Percentiles rank a stretch among this genome's conserved stretches.
Evolutionary conservation across 2,797 vertebrate species (phyloP).

Genomic region (Cygnus olor): DNA sequence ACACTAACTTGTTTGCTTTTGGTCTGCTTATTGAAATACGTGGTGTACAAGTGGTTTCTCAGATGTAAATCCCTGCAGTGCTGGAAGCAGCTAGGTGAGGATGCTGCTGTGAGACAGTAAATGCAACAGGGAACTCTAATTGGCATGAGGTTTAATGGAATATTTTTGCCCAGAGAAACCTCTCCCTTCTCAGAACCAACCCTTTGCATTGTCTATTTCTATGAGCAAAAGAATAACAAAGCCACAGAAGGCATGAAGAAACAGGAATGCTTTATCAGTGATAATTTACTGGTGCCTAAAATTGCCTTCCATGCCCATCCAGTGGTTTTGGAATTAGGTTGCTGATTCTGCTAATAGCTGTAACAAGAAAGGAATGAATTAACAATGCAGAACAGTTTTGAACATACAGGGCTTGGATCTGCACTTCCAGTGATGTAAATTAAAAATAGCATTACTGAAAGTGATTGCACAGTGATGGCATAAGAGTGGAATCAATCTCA

Average conservation of each 20-base stretch:
- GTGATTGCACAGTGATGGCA: too few relatives aligned
- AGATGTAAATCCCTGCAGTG: background rate
- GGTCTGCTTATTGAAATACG: background rate
- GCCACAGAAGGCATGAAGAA: slow-evolving; percentile 51
- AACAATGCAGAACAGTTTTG: background rate
- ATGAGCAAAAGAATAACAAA: slow-evolving; percentile 36
- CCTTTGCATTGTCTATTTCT: background rate
- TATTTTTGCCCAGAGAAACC: background rate
- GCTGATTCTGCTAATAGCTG: slow-evolving; percentile 53
- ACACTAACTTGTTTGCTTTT: background rate
- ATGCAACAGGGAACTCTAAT: background rate
- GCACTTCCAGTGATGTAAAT: background rate
- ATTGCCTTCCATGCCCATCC: slow-evolving; percentile 39
- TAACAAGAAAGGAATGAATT: slow-evolving; percentile 9
- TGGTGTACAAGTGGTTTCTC: background rate
- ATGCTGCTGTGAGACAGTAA: background rate
- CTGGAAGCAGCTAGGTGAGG: background rate
- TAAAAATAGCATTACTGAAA: background rate
- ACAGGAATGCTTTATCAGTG: slow-evolving; percentile 64
- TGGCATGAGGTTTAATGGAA: background rate
- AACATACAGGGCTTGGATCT: background rate
- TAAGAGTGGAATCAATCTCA: background rate
- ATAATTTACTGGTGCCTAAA: slow-evolving; percentile 66
- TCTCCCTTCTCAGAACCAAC: background rate
- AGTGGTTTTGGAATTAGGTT: slow-evolving; percentile 39